Conservation (phyloP, 2,113 vertebrate species). For the Guaruba guarouba region DNA sequence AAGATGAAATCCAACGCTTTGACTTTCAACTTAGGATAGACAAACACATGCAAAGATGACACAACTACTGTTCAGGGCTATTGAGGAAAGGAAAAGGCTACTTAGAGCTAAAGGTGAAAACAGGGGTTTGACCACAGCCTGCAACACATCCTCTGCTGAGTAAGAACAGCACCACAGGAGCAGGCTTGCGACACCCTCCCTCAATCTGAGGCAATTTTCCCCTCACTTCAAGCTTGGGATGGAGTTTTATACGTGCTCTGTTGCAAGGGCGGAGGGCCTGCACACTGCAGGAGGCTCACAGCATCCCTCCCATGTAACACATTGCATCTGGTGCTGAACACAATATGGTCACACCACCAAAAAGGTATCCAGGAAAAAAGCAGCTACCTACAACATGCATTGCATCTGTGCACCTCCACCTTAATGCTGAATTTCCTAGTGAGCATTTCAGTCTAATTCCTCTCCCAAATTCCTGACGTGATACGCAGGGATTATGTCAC, state of each 20-base stretch:
- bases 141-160: not conserved
- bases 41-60: not conserved
- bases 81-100: not conserved
- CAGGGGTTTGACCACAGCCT: not conserved
- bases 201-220: not conserved
- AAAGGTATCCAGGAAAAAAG: not conserved
- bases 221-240: not conserved
- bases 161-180: not conserved
- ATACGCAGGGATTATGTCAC: not conserved
- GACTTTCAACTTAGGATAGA: not conserved
- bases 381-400: fast-evolving
- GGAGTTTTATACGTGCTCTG: not conserved
- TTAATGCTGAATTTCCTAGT: not conserved
- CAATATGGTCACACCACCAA: not conserved
- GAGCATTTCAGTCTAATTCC: not conserved
- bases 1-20: not conserved
- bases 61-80: slow-evolving; percentile 16
- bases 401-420: not conserved
- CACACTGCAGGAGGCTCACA: not conserved
- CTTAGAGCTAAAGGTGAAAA: slow-evolving; percentile 14
- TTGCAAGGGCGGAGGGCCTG: not conserved
- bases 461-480: not conserved
- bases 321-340: too few species aligned
- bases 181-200: not conserved
- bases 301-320: not conserved